Base-by-base conservation (phyloP, 92 coral and sea anemone genomes). In the Zoanthus sansibaricus region DNA sequence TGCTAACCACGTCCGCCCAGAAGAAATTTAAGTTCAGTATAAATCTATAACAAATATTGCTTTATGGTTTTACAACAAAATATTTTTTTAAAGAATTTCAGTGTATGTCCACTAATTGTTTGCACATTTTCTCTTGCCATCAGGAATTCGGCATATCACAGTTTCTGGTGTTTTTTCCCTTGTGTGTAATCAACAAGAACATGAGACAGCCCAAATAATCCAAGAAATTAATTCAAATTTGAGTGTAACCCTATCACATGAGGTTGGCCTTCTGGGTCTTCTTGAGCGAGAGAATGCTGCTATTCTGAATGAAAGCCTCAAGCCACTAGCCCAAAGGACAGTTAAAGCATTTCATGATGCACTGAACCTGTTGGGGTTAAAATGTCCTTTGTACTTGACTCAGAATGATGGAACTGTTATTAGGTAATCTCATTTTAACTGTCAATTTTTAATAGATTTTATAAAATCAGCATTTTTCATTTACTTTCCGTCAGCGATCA, bases 401-500 rank as follows among this genome's bases (percentile, higher is more conserved):
- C 99, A 95, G 88, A 97, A 97, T 91, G 99, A 97, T 92, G 99
- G 99, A 2, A 97, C 99, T 25, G 86, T 97, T 72, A 91, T 92
- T 76, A 95, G 98, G 98, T 94, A 62, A 62, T 31, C 3, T 17
- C 5, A 61, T 61, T 25, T 25, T 0, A 25, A 25, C 25, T 25
- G 25, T 0, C 25, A 25, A 25, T 25, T 0, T 25, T 25, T 25
- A 25, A 0, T 25, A 25, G 25, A 25, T 25, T 25, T 25, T 25
- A 25, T 25, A 25, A 25, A 25, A 25, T 25, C 25, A 25, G 25
- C 25, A 25, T 0, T 0, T 25, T 25, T 25, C 25, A 0, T 0
- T 25, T 25, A 25, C 25, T 25, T 25, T 25, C 0, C 0, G 25
- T 25, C 25, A 25, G 25, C 25, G 0, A 25, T 0, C 0, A 25